Conservation (phyloP, 2,888 invertebrate genomes). For the Drosophila lutescens region DNA sequence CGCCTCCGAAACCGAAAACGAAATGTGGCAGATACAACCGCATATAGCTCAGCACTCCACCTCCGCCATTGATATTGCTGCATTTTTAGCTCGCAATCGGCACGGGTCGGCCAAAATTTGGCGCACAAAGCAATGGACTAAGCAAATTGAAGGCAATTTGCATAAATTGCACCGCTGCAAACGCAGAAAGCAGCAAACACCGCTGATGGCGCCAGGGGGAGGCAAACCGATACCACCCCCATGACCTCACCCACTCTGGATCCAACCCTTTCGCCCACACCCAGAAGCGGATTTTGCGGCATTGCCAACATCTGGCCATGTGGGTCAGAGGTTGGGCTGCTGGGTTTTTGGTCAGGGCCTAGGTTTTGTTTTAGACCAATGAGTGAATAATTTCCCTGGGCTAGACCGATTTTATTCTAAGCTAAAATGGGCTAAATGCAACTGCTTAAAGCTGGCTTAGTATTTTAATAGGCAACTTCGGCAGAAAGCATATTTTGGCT, state of each 20-base stretch:
- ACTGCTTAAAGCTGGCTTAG: background rate
- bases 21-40: conserved; percentile 25
- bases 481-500: too few species aligned
- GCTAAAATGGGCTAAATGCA: background rate
- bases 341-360: conserved; percentile 36
- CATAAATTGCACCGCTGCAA: conserved; percentile 66
- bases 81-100: conserved; percentile 46
- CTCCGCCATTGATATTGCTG: conserved; percentile 32
- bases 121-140: conserved; percentile 51
- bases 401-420: background rate
- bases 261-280: background rate
- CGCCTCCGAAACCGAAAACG: conserved; percentile 42
- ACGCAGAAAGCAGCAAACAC: conserved; percentile 37
- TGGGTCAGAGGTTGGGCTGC: conserved; percentile 15
- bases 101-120: conserved; percentile 41
- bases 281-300: conserved; percentile 35
- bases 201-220: conserved; percentile 26
- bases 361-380: conserved; percentile 29
- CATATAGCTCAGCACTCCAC: background rate
- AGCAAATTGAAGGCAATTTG: conserved; percentile 75
- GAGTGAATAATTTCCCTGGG: conserved; percentile 30
- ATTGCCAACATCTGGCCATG: conserved; percentile 30
- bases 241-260: conserved; percentile 2
- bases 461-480: too few species aligned
- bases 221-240: conserved; percentile 19